Evolutionary conservation across 2,888 invertebrate species (phyloP).

Genomic region (Myopa tessellatipennis): DNA sequence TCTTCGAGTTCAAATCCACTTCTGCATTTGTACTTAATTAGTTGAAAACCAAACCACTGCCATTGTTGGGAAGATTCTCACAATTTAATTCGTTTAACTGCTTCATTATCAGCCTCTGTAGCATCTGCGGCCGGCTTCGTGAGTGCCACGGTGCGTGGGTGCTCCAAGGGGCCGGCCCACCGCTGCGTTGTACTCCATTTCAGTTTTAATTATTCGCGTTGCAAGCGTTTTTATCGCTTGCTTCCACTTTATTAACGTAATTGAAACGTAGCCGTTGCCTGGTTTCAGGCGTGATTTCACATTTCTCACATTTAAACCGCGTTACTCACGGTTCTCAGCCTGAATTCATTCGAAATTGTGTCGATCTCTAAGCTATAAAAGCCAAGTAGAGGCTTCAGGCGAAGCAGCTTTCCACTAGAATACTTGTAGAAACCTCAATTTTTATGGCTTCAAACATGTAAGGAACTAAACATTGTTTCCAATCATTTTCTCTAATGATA

Average conservation of each 20-base stretch:
- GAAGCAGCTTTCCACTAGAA: too few relatives aligned
- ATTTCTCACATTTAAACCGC: neutral
- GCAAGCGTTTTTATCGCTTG: slow-evolving; percentile 6
- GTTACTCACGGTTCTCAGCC: slow-evolving; percentile 8
- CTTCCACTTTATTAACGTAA: neutral
- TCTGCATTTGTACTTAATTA: slow-evolving; percentile 40
- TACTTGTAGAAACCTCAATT: too few relatives aligned
- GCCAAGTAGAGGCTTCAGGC: too few relatives aligned
- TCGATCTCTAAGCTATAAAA: neutral
- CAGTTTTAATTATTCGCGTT: slow-evolving; percentile 7
- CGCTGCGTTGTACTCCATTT: neutral
- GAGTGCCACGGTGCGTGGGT: neutral
- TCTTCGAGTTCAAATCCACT: neutral
- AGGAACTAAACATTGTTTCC: too few relatives aligned
- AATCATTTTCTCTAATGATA: too few relatives aligned
- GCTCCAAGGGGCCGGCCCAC: neutral
- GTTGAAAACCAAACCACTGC: slow-evolving; percentile 37
- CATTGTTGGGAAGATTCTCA: slow-evolving; percentile 51
- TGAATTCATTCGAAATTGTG: slow-evolving; percentile 17
- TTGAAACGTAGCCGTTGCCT: neutral
- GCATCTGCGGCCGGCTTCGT: neutral
- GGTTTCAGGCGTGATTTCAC: slow-evolving; percentile 18
- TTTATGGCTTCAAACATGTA: too few relatives aligned
- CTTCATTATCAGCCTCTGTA: slow-evolving; percentile 53
- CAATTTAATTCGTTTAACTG: slow-evolving; percentile 63